Evolutionary conservation across 2,888 invertebrate genomes (phyloP), one percentile per base, ranked within the genome.

Genomic region (Aspidapion aeneum): DNA sequence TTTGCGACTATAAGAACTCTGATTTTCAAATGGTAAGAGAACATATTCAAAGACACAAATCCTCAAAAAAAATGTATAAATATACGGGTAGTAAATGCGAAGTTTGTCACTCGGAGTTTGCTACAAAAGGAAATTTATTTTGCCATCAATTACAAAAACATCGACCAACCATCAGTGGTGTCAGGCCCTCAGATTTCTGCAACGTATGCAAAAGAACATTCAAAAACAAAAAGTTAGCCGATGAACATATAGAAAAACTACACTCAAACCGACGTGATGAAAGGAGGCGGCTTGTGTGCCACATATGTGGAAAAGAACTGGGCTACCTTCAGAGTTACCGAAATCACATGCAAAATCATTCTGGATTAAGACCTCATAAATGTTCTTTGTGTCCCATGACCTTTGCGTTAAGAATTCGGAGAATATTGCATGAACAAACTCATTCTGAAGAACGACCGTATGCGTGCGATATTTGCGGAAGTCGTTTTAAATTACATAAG

Each of bases 101-200:
- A 64, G 80, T 83, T 35, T 84, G 84, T 66, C 80, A 81, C 60
- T 83, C 83, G 63, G 79, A 79, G 17, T 84, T 83, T 62, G 81
- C 82, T 17, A 77, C 75, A 62, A 75, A 77, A 0, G 82, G 84
- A 9, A 73, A 57, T 52, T 54, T 61, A 21, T 48, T 50, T 20
- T 50, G 49, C 9, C 63, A 63, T 49, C 63, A 83, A 66, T 70
- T 84, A 9, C 78, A 79, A n/a, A 75, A 81, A 0, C 84, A 84
- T 66, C 68, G 70, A 1, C 80, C 77, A 3, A 75, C 77, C 1
- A 78, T 79, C 9, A 76, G 78, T 1, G 79, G 81, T 9, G 77
- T 80, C 67, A 74, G 79, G 0, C 81, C 82, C 50, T 73, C 81
- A 17, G 79, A 78, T 58, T 75, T 78, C 49, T 77, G 78, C 66